Conservation (phyloP, 2,113 vertebrate genomes). For the Pimephales promelas region DNA sequence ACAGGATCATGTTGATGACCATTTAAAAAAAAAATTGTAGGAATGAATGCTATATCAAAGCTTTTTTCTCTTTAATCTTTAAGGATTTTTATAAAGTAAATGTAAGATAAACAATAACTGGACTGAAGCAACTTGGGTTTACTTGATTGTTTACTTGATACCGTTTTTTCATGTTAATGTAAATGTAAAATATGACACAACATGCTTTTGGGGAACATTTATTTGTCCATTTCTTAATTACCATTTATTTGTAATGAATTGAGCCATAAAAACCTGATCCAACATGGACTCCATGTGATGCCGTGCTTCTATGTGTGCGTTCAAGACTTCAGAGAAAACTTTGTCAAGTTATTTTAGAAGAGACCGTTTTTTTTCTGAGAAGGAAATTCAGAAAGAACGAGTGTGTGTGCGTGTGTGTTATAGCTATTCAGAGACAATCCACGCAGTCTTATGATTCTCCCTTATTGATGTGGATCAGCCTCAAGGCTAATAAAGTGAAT, state of each 20-base stretch:
- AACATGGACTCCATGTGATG: not conserved
- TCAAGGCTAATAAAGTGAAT: constrained; percentile 29
- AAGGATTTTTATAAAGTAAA: no score
- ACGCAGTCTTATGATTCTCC: constrained; percentile 15
- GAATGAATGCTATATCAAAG: not conserved
- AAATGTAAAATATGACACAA: no score
- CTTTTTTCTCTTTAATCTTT: no score
- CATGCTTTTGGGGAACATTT: no score
- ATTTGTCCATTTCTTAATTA: no score
- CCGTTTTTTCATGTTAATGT: no score
- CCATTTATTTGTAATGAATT: no score
- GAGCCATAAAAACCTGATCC: no score
- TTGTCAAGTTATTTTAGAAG: constrained; percentile 14
- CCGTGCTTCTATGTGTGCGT: not conserved
- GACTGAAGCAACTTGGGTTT: no score
- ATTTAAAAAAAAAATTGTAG: not conserved
- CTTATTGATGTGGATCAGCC: constrained; percentile 28
- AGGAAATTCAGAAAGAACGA: constrained; percentile 29
- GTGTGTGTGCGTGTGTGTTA: not conserved
- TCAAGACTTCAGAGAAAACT: not conserved
- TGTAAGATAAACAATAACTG: no score
- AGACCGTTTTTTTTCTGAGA: not conserved
- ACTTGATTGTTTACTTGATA: no score
- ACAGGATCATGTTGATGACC: no score
- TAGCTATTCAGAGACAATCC: constrained; percentile 35